Evolutionary conservation across 2,888 invertebrate species (phyloP).

Genomic region (Eustalomyia histrio): DNA sequence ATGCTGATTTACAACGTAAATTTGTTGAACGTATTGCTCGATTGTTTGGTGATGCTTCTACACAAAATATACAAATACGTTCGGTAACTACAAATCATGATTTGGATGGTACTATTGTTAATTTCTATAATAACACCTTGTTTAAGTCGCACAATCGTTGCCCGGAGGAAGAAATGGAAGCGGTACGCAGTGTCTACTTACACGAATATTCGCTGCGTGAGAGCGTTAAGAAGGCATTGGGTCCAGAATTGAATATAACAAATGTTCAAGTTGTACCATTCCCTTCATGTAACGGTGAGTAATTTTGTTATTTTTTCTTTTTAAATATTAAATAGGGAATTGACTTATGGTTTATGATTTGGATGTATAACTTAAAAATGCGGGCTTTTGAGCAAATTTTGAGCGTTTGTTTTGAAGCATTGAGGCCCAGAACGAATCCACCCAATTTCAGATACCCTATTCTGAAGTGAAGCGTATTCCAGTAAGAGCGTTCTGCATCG

Average conservation of each 20-base stretch:
- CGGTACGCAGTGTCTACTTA: constrained; percentile 86
- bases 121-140: constrained; percentile 89
- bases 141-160: constrained; percentile 81
- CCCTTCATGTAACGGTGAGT: constrained; percentile 81
- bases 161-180: constrained; percentile 87
- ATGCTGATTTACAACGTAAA: constrained; percentile 88
- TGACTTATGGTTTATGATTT: too few species aligned
- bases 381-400: too few species aligned
- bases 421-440: too few species aligned
- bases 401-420: too few species aligned
- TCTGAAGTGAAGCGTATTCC: too few species aligned
- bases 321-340: too few species aligned
- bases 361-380: too few species aligned
- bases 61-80: constrained; percentile 87
- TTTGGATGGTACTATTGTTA: constrained; percentile 84
- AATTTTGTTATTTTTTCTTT: constrained; percentile 16
- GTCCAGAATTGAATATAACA: constrained; percentile 83
- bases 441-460: too few species aligned
- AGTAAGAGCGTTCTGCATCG: too few species aligned
- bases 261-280: constrained; percentile 81
- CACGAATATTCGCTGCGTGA: constrained; percentile 82
- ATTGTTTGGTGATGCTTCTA: constrained; percentile 87
- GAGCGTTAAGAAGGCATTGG: constrained; percentile 82
- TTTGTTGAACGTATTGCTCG: constrained; percentile 89
- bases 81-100: constrained; percentile 81